Percentiles rank a stretch among this genome's conserved stretches.
These are phyloP conservation scores for Stegana nigrithorax DNA, from an alignment of 2,888 invertebrate species.

Conservation along the genomic window DNA sequence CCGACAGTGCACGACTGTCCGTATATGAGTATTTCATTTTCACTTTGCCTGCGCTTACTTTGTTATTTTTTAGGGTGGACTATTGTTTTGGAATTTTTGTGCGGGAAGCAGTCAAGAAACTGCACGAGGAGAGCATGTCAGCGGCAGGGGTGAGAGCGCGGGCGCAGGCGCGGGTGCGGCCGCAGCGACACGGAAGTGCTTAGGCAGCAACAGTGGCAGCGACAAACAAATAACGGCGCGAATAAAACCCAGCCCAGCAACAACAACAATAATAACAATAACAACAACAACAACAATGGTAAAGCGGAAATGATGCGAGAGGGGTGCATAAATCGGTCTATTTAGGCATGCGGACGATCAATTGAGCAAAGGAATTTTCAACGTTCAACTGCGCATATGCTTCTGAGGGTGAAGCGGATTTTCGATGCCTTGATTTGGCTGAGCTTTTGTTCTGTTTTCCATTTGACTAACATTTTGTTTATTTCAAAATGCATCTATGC, in stretches of 20 bases:
- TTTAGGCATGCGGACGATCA: slow-evolving; percentile 4
- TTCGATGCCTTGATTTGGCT: too few relatives aligned
- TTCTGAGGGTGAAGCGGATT: too few relatives aligned
- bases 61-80: slow-evolving; percentile 15
- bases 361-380: slow-evolving; percentile 7
- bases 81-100: slow-evolving; percentile 22
- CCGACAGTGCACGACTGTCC: slow-evolving; percentile 24
- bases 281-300: not conserved
- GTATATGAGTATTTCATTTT: too few relatives aligned
- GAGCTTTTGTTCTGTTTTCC: not conserved
- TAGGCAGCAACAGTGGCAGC: not conserved
- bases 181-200: slow-evolving; percentile 23
- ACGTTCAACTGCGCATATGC: not conserved
- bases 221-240: not conserved
- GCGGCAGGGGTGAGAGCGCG: too few relatives aligned
- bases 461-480: too few relatives aligned
- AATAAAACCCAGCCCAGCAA: too few relatives aligned
- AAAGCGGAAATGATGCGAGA: slow-evolving; percentile 49
- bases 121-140: too few relatives aligned
- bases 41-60: slow-evolving; percentile 20
- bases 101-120: slow-evolving; percentile 38
- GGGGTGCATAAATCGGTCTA: slow-evolving; percentile 50
- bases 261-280: too few relatives aligned
- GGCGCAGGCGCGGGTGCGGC: too few relatives aligned
- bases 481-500: slow-evolving; percentile 26